Base-by-base conservation (phyloP, 2,113 vertebrate genomes). In the Sinocyclocheilus grahami region DNA sequence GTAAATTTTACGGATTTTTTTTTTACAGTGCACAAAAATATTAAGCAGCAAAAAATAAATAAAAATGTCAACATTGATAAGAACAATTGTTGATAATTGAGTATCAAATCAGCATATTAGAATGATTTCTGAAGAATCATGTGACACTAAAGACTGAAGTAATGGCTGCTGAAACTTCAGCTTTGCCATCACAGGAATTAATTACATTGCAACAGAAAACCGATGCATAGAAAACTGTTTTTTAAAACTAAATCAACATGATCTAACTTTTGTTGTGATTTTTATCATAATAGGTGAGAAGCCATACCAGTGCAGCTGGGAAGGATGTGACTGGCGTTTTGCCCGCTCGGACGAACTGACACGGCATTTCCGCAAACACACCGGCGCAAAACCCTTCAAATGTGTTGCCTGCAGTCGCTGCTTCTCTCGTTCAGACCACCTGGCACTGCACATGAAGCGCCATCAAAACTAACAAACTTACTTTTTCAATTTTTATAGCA, bases 381-480 rank as follows among this genome's bases (percentile, higher is more conserved):
- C 95, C 46, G 46, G 46, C 46, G 46, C 46, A 48, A 48, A 48
- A 48, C 46, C 46, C 46, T 48, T 48, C 0, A 95, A 95, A 88
- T 96, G 95, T 86, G 0, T 88, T 0, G 94, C 93, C 18, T 96
- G 95, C 2, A 95, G 95, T 81, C 95, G 95, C 48, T 95, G 95
- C 91, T 96, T 96, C 93, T 96, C 95, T 62, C 95, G 95, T 86
- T 96, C 95, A 0, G 95, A 96, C 91, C 95, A 96, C 82, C 92
- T 96, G 89, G 95, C 95, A 5, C 93, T 96, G 60, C 95, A 96
- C 92, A 96, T 96, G 95, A 96, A 96, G 87, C 88, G 95, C 85
- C 89, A 90, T 71, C 89, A 90, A 80, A 90, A 90, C 85, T 90
- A 82, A 88, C 9, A 12, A 20, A 55, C 53, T 65, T 86, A 69